Evolutionary conservation across 2,888 invertebrate genomes (phyloP), one percentile per base, ranked within the genome.

Genomic region (Nomada ferruginata): DNA sequence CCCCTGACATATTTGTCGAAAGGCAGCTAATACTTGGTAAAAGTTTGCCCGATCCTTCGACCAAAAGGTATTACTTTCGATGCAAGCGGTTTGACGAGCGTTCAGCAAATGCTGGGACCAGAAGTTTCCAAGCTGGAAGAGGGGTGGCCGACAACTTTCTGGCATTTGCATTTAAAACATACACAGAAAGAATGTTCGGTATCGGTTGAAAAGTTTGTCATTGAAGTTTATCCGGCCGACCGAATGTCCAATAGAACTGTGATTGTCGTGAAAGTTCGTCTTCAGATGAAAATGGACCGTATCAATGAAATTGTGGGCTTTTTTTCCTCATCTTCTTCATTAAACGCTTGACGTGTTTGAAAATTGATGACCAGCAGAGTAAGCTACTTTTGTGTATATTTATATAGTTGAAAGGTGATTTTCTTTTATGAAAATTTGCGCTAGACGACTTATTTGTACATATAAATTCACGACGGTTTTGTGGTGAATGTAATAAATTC

Each of bases 141-240:
- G 36, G n/a, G n/a, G 11, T 18, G 64, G 55, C 23, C 50, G 81
- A 74, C 64, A 74, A 75, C 74, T 81, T 80, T 64, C 57, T 20
- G 36, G 11, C 80, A 59, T 81, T 80, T 81, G 70, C 80, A 69
- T 81, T 73, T 80, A 80, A 73, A 81, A 65, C 73, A 29, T 74
- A 74, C 74, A 60, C 53, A 59, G 52, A 73, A 80, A 80, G 81
- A 81, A 74, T 64, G 68, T 66, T 80, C 68, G 74, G 81, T 80
- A 81, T 81, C 68, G 74, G 52, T 69, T 2, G 70, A 18, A 64
- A 80, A 73, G 73, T 81, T 80, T 13, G n/a, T 13, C 26, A 74
- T 81, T 47, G 26, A 73, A 55, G 63, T 47, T 69, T n/a, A 13
- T 57, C 55, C 26, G 36, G 4, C 18, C 18, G 4, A 23, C 29